Conservation (phyloP, 2,888 invertebrate genomes). For the Meiosimyza decipiens region DNA sequence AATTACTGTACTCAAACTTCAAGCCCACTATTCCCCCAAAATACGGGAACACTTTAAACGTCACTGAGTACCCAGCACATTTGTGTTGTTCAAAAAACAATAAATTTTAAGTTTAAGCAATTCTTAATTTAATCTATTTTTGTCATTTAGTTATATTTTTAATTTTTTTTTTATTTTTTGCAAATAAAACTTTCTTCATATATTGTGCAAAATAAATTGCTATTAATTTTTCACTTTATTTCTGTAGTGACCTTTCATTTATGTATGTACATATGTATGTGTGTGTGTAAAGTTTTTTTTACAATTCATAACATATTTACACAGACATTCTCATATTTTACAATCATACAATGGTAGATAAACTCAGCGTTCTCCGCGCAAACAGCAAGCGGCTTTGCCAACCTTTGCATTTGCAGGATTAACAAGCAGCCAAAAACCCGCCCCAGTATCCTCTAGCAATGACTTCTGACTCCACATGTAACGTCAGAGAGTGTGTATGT, state of each 20-base stretch:
- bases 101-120: not conserved
- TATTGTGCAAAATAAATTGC: conserved; percentile 55
- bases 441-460: not conserved
- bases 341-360: conserved; percentile 19
- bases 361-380: not conserved
- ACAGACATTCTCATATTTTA: not conserved
- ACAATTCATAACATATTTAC: conserved; percentile 1
- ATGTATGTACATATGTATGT: not conserved
- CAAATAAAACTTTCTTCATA: conserved; percentile 21
- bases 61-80: too few species aligned
- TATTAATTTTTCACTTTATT: conserved; percentile 57
- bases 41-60: too few species aligned
- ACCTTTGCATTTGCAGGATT: conserved; percentile 19
- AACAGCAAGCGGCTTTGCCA: not conserved
- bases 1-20: too few species aligned
- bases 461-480: not conserved
- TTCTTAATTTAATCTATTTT: conserved; percentile 1
- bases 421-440: not conserved
- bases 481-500: conserved; percentile 41
- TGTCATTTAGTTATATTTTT: too few species aligned
- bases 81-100: not conserved
- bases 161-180: too few species aligned
- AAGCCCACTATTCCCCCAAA: too few species aligned
- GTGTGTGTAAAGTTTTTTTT: conserved; percentile 4
- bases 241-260: conserved; percentile 14